Percentiles rank a stretch among this genome's conserved stretches.
Evolutionary conservation across 2,888 invertebrate species (phyloP).

Genomic region (Tiliacea citrago): DNA sequence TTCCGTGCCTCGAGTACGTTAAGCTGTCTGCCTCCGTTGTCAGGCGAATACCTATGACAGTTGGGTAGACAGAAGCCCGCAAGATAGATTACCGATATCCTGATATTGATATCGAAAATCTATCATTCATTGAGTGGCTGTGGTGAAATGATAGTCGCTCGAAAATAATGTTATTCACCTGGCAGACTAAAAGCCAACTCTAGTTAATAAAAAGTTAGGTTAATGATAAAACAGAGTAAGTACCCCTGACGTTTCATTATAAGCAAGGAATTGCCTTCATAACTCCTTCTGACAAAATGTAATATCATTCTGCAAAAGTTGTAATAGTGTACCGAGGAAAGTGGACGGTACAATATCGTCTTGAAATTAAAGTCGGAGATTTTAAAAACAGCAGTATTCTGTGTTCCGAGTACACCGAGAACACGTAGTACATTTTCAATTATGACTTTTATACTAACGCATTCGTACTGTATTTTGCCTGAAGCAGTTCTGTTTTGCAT

Average conservation of each 20-base stretch:
- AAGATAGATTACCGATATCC: conserved; percentile 16
- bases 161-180: not conserved
- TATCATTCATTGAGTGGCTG: not conserved
- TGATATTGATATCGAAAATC: not conserved
- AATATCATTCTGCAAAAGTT: conserved; percentile 24
- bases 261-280: conserved; percentile 34
- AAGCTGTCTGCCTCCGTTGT: conserved; percentile 1
- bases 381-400: conserved; percentile 31
- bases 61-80: not conserved
- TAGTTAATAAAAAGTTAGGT: not conserved
- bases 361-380: conserved; percentile 38
- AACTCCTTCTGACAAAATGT: conserved; percentile 48
- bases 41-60: not conserved
- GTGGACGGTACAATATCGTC: conserved; percentile 34
- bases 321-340: conserved; percentile 18
- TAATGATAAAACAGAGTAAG: conserved; percentile 24
- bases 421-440: conserved; percentile 33
- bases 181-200: not conserved
- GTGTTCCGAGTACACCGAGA: conserved; percentile 10
- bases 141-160: not conserved
- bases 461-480: not conserved
- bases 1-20: conserved; percentile 26
- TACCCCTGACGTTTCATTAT: conserved; percentile 18
- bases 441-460: conserved; percentile 9
- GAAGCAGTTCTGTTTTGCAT: not conserved